Conservation (phyloP, 1,140 invertebrate species). For the Magallana ariakensis region DNA sequence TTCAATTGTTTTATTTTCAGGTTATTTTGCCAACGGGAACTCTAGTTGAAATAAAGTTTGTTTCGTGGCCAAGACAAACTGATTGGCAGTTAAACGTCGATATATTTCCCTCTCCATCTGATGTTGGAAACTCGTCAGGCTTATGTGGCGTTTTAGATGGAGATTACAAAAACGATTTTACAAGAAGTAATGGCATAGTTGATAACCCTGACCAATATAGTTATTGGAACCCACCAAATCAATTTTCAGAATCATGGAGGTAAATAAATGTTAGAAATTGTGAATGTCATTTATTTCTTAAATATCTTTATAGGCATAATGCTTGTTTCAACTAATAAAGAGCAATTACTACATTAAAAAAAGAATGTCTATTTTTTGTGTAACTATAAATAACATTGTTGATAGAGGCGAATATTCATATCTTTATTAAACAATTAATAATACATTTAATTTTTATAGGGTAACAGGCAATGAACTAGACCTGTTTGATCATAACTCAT, state of each 20-base stretch:
- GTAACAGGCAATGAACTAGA: neutral
- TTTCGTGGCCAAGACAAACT: neutral
- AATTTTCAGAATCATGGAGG: neutral
- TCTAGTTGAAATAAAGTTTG: neutral
- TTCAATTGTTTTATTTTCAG: neutral
- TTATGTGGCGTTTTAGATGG: slow-evolving; percentile 2
- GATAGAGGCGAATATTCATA: too few species aligned
- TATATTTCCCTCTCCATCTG: neutral
- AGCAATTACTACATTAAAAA: too few species aligned
- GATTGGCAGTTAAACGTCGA: neutral
- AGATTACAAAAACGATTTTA: neutral
- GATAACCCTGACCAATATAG: neutral
- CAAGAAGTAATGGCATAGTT: neutral
- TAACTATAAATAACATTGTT: too few species aligned
- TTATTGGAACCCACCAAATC: neutral
- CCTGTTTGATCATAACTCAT: neutral
- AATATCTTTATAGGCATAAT: too few species aligned
- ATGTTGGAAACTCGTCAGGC: neutral
- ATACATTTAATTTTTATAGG: too few species aligned
- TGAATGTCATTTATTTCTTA: too few species aligned
- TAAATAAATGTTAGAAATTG: neutral
- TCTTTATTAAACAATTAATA: too few species aligned
- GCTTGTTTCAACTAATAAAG: too few species aligned
- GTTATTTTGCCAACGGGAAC: neutral
- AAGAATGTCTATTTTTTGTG: too few species aligned